These are phyloP conservation scores for Sapayoa aenigma DNA, from an alignment of 2,113 vertebrate species.

Conservation along the genomic window DNA sequence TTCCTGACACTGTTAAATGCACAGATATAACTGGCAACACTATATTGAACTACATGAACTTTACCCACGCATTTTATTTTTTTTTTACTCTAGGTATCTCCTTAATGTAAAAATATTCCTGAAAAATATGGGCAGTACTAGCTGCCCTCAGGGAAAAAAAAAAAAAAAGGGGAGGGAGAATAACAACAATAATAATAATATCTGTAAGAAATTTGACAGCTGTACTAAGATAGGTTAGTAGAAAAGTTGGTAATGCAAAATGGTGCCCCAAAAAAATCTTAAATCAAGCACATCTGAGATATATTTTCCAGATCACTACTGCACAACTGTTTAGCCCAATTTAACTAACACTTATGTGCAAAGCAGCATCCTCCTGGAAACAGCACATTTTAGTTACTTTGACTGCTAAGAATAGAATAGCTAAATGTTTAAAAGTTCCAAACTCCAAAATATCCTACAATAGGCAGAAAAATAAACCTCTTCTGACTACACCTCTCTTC, in stretches of 20 bases:
- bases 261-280: neutral
- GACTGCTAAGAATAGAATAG: neutral
- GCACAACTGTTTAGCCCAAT: neutral
- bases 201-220: neutral
- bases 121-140: neutral
- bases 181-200: too few species aligned
- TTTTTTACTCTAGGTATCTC: neutral
- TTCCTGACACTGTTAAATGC: conserved; percentile 23
- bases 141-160: neutral
- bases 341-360: neutral
- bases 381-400: neutral
- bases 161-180: neutral
- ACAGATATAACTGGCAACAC: conserved; percentile 5
- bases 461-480: neutral
- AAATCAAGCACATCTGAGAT: neutral
- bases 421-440: neutral
- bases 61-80: neutral
- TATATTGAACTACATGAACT: conserved; percentile 2
- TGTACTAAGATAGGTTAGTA: neutral
- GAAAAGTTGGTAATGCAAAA: neutral
- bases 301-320: neutral
- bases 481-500: neutral
- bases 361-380: neutral
- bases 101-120: neutral
- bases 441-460: neutral